A percentile compares a stretch with the other conserved stretches of the same genome.
Evolutionary conservation across 2,113 vertebrate genomes (phyloP).

Genomic region (Hymenochirus boettgeri): DNA sequence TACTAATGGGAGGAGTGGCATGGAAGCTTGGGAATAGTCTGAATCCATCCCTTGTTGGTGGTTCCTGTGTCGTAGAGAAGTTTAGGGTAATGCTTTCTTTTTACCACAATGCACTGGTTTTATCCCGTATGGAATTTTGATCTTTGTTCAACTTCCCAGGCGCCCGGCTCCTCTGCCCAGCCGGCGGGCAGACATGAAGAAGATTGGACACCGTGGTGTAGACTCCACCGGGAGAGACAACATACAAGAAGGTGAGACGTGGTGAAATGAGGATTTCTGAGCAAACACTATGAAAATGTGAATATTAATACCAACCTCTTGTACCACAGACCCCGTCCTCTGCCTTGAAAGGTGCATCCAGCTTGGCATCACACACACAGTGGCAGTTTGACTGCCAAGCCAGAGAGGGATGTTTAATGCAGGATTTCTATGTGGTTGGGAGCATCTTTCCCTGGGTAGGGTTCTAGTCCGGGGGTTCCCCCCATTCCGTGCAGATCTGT

Average conservation of each 20-base stretch:
- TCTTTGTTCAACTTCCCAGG: no score
- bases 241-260: conserved; percentile 85
- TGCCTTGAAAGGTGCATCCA: conserved; percentile 94
- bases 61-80: no score
- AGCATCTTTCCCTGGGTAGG: conserved; percentile 92
- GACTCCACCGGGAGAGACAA: conserved; percentile 92
- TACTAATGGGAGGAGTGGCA: no score
- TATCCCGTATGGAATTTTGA: no score
- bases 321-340: conserved; percentile 80
- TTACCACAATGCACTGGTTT: no score
- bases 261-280: background rate
- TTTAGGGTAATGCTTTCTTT: no score
- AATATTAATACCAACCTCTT: conserved; percentile 18
- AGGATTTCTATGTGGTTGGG: conserved; percentile 94
- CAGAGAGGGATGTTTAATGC: conserved; percentile 93
- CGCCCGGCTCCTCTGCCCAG: conserved; percentile 62
- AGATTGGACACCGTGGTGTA: conserved; percentile 86
- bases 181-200: conserved; percentile 77
- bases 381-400: conserved; percentile 90
- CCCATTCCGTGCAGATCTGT: no score
- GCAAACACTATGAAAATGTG: no score
- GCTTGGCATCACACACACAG: conserved; percentile 87
- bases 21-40: no score
- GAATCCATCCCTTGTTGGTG: no score
- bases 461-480: no score